Conservation (phyloP, 2,797 vertebrate species). For the Percopsis omiscomaycus region DNA sequence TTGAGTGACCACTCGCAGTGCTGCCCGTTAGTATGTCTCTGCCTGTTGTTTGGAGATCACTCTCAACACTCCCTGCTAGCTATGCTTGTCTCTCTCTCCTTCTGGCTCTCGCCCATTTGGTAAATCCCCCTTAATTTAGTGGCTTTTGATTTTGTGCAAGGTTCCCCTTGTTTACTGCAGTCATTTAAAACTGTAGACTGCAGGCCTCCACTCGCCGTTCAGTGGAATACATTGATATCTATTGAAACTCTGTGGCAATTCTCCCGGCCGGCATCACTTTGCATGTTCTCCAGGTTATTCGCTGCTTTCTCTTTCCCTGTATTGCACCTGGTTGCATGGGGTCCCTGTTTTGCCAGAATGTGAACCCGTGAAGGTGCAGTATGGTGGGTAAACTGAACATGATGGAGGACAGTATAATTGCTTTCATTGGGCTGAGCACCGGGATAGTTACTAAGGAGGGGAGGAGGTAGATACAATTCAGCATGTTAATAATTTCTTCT, state of each 20-base stretch:
- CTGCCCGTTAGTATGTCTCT: conserved; percentile 61
- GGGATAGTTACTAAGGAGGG: conserved; percentile 45
- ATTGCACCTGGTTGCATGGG: conserved; percentile 67
- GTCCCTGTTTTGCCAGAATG: conserved; percentile 58
- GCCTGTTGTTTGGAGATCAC: conserved; percentile 62
- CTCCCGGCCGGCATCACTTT: conserved; percentile 52
- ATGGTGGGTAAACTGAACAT: conserved; percentile 69
- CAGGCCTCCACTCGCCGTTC: conserved; percentile 40
- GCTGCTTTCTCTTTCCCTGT: conserved; percentile 39
- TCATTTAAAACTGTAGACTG: conserved; percentile 47
- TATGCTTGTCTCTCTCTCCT: conserved; percentile 12
- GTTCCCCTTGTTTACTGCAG: conserved; percentile 55
- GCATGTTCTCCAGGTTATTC: conserved; percentile 39
- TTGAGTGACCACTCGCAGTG: conserved; percentile 74
- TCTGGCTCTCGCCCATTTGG: conserved; percentile 42
- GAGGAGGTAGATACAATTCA: conserved; percentile 51
- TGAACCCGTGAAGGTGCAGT: conserved; percentile 57
- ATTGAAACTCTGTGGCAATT: conserved; percentile 62
- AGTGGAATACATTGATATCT: conserved; percentile 49
- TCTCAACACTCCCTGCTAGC: conserved; percentile 58
- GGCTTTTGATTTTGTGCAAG: conserved; percentile 54
- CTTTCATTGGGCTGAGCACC: conserved; percentile 37
- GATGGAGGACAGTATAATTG: conserved; percentile 45
- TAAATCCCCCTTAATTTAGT: conserved; percentile 70
- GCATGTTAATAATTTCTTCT: conserved; percentile 15